Conservation (phyloP, 2,888 invertebrate genomes). For the Rambutsinella grinnellia region DNA sequence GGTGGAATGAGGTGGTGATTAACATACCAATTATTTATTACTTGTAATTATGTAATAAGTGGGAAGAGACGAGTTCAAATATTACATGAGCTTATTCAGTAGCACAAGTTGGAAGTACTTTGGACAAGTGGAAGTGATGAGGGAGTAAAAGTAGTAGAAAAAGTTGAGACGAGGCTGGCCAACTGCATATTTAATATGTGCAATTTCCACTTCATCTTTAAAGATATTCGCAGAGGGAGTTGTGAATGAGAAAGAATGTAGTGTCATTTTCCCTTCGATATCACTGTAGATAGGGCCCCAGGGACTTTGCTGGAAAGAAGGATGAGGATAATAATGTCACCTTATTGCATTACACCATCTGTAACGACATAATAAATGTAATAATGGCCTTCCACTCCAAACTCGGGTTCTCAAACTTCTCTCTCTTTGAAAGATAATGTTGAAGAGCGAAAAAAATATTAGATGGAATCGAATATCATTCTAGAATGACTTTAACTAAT, state of each 20-base stretch:
- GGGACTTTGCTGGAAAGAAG: slow-evolving; percentile 62
- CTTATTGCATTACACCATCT: slow-evolving; percentile 65
- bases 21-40: too few species aligned
- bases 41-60: background rate
- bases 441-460: too few species aligned
- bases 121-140: background rate
- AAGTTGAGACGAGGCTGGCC: background rate
- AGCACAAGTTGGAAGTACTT: background rate
- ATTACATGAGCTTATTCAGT: too few species aligned
- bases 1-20: too few species aligned
- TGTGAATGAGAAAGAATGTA: slow-evolving; percentile 65
- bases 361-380: slow-evolving; percentile 66
- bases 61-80: background rate
- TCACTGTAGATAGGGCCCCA: slow-evolving; percentile 66
- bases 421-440: too few species aligned
- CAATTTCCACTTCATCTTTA: slow-evolving; percentile 66
- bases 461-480: too few species aligned
- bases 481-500: too few species aligned
- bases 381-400: slow-evolving; percentile 59
- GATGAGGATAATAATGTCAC: slow-evolving; percentile 66
- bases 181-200: slow-evolving; percentile 66
- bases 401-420: too few species aligned
- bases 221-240: slow-evolving; percentile 63
- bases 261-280: slow-evolving; percentile 66
- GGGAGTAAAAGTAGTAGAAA: background rate